These are phyloP conservation scores for Erebia palarica DNA, from an alignment of 2,888 invertebrate species.

Conservation along the genomic window DNA sequence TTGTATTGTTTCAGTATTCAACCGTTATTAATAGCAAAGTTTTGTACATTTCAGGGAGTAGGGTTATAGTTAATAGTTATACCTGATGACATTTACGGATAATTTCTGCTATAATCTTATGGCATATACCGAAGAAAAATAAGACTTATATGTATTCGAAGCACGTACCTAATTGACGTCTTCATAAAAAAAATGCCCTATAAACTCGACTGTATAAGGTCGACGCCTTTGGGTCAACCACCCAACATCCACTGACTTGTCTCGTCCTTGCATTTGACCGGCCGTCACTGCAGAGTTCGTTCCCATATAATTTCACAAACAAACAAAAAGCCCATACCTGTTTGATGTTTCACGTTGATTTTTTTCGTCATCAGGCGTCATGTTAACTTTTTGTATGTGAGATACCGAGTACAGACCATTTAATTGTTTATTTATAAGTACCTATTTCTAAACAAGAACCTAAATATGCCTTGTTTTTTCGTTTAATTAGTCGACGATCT, in stretches of 20 bases:
- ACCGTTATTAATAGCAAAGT: too few relatives aligned
- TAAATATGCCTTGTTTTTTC: too few relatives aligned
- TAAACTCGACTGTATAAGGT: conserved; percentile 51
- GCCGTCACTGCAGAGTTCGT: conserved; percentile 22
- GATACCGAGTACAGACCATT: not conserved
- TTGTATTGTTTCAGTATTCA: too few relatives aligned
- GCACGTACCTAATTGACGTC: conserved; percentile 53
- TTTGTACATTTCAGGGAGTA: too few relatives aligned
- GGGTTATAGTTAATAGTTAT: too few relatives aligned
- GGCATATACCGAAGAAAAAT: too few relatives aligned
- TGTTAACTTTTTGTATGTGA: not conserved
- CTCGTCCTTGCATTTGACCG: conserved; percentile 36
- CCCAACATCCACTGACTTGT: conserved; percentile 33
- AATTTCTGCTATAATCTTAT: too few relatives aligned
- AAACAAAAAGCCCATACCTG: conserved; percentile 8
- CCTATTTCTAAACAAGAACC: not conserved
- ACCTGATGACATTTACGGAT: too few relatives aligned
- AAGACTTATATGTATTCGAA: conserved; percentile 31
- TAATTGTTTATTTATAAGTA: conserved; percentile 3
- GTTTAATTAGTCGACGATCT: too few relatives aligned
- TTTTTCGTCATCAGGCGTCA: not conserved
- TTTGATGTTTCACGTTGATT: not conserved
- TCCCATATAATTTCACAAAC: conserved; percentile 18
- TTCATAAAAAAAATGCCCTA: conserved; percentile 41
- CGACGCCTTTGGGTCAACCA: conserved; percentile 38